phyloP scores from a whole-genome alignment of 30 jellyfish, hydroid and myxozoan species.

The Phacellophora camtschatica region DNA sequence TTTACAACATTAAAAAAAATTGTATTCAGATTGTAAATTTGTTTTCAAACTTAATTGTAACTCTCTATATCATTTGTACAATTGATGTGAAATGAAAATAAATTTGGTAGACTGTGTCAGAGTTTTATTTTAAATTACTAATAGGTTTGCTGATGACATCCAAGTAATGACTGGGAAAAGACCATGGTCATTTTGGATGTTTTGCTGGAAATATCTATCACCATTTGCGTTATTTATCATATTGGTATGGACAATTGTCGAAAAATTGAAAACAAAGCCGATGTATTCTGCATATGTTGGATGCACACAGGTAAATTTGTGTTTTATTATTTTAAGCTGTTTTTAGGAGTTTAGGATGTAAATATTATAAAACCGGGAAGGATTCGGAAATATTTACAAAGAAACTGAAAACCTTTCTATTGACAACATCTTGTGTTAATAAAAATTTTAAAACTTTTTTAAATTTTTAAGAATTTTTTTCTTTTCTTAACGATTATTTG shows the following conservation, averaged over 20 bases:
- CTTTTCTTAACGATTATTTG: too few species aligned
- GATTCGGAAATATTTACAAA: too few species aligned
- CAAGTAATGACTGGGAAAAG: slow-evolving; percentile 91
- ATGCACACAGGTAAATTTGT: slow-evolving; percentile 84
- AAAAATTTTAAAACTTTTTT: too few species aligned
- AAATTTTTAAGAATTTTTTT: too few species aligned
- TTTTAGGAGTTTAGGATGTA: too few species aligned
- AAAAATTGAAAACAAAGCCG: slow-evolving; percentile 20
- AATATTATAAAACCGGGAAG: too few species aligned
- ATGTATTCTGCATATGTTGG: slow-evolving; percentile 70
- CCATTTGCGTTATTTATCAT: slow-evolving; percentile 75
- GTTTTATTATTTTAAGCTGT: too few species aligned
- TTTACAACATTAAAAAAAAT: too few species aligned
- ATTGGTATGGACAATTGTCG: slow-evolving; percentile 77
- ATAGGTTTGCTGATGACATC: slow-evolving; percentile 89
- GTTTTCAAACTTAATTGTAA: too few species aligned
- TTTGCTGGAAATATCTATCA: slow-evolving; percentile 91
- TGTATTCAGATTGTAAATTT: too few species aligned
- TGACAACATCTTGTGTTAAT: too few species aligned
- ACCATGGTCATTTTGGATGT: slow-evolving; percentile 92
- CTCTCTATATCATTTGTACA: background rate
- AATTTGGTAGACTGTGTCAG: background rate
- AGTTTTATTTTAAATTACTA: background rate
- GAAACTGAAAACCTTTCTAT: too few species aligned
- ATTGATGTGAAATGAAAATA: background rate